Percentiles rank a stretch among this genome's conserved stretches.
phyloP scores from a whole-genome alignment of 2,888 invertebrate species.

The Pinctada fucata region DNA sequence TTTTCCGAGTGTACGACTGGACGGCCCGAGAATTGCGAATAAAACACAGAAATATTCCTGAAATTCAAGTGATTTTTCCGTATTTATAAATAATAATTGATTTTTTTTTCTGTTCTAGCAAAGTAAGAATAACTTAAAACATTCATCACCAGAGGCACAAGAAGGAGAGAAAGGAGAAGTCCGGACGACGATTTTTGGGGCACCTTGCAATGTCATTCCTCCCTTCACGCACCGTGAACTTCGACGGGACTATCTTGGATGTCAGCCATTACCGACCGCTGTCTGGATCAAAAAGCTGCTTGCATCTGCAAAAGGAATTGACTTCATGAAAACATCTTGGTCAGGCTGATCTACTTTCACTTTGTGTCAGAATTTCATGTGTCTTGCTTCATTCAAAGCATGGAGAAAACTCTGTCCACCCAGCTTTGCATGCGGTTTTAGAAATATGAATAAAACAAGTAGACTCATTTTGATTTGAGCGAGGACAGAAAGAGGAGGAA shows the following conservation, averaged over 20 bases:
- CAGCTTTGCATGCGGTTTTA: too few relatives aligned
- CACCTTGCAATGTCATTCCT: slow-evolving; percentile 78
- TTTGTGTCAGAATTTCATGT: too few relatives aligned
- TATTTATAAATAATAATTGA: background rate
- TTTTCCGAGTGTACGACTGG: too few relatives aligned
- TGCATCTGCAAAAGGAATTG: slow-evolving; percentile 10
- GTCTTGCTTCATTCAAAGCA: too few relatives aligned
- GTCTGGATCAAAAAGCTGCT: slow-evolving; percentile 73
- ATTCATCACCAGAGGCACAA: slow-evolving; percentile 74
- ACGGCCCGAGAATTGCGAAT: too few relatives aligned
- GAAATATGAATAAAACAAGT: too few relatives aligned
- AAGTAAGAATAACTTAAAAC: slow-evolving; percentile 62
- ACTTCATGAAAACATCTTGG: background rate
- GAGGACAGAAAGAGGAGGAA: too few relatives aligned
- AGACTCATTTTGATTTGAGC: too few relatives aligned
- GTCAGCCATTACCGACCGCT: slow-evolving; percentile 78
- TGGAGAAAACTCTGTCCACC: too few relatives aligned
- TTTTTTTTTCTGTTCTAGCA: slow-evolving; percentile 57
- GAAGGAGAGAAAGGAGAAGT: slow-evolving; percentile 72
- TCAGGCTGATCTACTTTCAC: too few relatives aligned
- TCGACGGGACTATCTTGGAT: slow-evolving; percentile 76
- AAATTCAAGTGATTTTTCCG: too few relatives aligned
- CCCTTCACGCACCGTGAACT: slow-evolving; percentile 77
- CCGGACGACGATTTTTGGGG: slow-evolving; percentile 77
- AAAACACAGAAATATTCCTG: too few relatives aligned